Base-by-base conservation (phyloP, 2,113 vertebrate species). In the Oryzias curvinotus region DNA sequence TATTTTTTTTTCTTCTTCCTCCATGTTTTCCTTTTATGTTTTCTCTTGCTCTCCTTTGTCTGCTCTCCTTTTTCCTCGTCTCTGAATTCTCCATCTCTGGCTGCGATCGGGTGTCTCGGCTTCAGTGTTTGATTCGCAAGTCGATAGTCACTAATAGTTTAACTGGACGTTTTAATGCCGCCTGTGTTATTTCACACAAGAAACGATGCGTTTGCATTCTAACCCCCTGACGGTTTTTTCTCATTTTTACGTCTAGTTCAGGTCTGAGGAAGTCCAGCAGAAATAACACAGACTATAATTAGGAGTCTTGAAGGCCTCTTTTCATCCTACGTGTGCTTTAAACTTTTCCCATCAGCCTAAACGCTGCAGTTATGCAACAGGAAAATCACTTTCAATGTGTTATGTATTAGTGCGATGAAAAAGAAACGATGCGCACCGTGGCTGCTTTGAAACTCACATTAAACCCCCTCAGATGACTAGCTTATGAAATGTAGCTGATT, bases 41-140 rank as follows among this genome's bases (percentile, higher is more conserved):
- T 52, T 52, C 41, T 46, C 30, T 23, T 62, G n/a, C 51, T 48
- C 53, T 41, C 49, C 68, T 52, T 66, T 44, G 48, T 51, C 78
- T 19, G 36, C 77, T 64, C 44, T 62, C 81, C 80, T 78, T 80
- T 73, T 75, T 77, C 74, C 66, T 52, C 21, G 16, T 52, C 30
- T 80, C 62, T 46, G 61, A n/a, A 47, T 68, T 57, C 52, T 73
- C 64, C 57, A 50, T 78, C 55, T 68, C 62, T 79, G 68, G 80
- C 78, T 64, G 49, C 78, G 65, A 77, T 67, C 73, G 75, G 62
- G 77, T 49, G 69, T 81, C 78, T 75, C 54, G 76, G 77, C 75
- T 56, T 84, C 83, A 67, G 55, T 59, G 81, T 84, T 83, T 76
- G 73, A 89, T 87, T 87, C 87, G 85, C 83, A 85, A 87, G 85